phyloP scores from a whole-genome alignment of 2,797 vertebrate species.

The Amblyopsis hoosieri region DNA sequence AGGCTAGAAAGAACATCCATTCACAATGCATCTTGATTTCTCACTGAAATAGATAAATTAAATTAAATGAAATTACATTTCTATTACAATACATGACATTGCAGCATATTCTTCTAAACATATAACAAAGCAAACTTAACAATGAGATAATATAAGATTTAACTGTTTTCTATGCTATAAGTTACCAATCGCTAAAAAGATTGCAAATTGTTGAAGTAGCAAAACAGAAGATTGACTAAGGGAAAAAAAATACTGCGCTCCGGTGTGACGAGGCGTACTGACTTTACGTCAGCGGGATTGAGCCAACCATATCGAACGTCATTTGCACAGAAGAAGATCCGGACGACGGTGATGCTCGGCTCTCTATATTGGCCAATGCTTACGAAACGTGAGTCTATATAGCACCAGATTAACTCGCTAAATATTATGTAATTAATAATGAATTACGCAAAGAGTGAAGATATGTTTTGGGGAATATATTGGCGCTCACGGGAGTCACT shows the following conservation, averaged over 20 bases:
- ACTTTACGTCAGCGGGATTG: conserved; percentile 58
- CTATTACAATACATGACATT: too few relatives aligned
- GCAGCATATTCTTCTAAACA: too few relatives aligned
- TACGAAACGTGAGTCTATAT: conserved; percentile 5
- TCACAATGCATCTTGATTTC: too few relatives aligned
- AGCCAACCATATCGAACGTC: conserved; percentile 73
- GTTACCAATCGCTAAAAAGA: conserved; percentile 35
- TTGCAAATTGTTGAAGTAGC: conserved; percentile 37
- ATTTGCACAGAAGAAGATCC: conserved; percentile 64
- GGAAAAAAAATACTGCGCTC: conserved; percentile 44
- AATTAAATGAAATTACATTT: too few relatives aligned
- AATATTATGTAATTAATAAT: conserved; percentile 13
- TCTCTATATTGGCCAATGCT: conserved; percentile 28
- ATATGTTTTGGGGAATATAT: conserved; percentile 41
- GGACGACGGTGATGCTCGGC: conserved; percentile 50
- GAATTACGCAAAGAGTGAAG: background rate
- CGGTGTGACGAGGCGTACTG: conserved; percentile 58
- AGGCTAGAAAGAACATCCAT: too few relatives aligned
- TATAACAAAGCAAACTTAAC: too few relatives aligned
- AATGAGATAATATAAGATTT: background rate
- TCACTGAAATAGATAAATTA: too few relatives aligned
- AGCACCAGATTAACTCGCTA: background rate
- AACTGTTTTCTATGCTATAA: background rate
- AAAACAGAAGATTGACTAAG: background rate
- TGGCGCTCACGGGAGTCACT: conserved; percentile 58